A percentile compares a stretch with the other conserved stretches of the same genome.
These are phyloP conservation scores for Gymnodraco acuticeps DNA, from an alignment of 2,797 vertebrate genomes.

Conservation along the genomic window DNA sequence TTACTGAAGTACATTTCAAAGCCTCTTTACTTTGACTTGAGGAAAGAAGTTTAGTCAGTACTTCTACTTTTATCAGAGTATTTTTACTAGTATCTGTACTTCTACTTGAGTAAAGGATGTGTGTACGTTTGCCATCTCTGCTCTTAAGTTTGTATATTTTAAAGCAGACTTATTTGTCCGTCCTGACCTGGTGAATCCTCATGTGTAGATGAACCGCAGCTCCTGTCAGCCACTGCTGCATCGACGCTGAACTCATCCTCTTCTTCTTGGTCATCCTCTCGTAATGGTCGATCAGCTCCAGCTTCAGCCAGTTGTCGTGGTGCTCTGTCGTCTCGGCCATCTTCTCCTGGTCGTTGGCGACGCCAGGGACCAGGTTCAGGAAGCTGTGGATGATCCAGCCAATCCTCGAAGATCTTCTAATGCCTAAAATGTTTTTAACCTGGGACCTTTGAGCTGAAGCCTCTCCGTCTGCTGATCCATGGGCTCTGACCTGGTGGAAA, in stretches of 20 bases:
- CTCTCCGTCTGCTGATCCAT: slow-evolving; percentile 11
- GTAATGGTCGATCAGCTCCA: slow-evolving; percentile 76
- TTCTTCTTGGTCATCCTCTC: slow-evolving; percentile 78
- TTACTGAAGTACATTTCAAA: no score
- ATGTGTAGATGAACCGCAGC: slow-evolving; percentile 77
- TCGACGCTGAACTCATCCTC: slow-evolving; percentile 75
- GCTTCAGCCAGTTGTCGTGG: slow-evolving; percentile 70
- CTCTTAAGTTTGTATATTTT: no score
- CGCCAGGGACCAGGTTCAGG: slow-evolving; percentile 57
- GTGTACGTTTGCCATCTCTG: no score
- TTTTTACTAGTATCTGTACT: no score
- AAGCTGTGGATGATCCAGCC: slow-evolving; percentile 69
- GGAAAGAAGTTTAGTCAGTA: no score
- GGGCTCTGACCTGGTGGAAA: slow-evolving; percentile 51
- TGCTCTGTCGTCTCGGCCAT: slow-evolving; percentile 73
- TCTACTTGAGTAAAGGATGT: no score
- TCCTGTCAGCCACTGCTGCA: slow-evolving; percentile 78
- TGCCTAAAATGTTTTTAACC: slow-evolving; percentile 64
- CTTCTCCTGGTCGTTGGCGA: slow-evolving; percentile 59
- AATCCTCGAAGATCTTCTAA: slow-evolving; percentile 68
- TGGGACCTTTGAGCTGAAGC: not conserved
- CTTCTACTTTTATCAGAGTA: no score
- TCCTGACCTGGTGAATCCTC: slow-evolving; percentile 77
- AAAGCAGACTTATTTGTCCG: no score
- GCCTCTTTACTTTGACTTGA: no score